Base-by-base conservation (phyloP, 2,113 vertebrate genomes). In the Eulacestoma nigropectus region DNA sequence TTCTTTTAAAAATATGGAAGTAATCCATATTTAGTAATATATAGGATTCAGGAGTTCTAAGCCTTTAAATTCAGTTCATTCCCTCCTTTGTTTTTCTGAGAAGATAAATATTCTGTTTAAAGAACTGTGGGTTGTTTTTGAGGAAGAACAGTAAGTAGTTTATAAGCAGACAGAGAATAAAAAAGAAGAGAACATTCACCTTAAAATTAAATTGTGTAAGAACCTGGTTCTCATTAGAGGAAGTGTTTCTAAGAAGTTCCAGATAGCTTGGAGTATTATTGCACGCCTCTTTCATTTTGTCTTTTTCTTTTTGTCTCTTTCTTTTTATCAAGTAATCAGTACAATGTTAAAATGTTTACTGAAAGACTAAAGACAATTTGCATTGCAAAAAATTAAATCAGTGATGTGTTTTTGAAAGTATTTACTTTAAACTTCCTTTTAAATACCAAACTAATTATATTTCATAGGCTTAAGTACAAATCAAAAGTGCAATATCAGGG, bases 101-200 rank as follows among this genome's bases (percentile, higher is more conserved):
- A 44, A 92, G 76, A 55, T 29, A 72, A 90, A 83, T 53, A 86
- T 11, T 95, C 62, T 82, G 19, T 72, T 86, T 89, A 44, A 91
- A 89, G 50, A 85, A n/a, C 32, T 25, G 5, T 27, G 84, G 17
- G 55, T 65, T 94, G 32, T 73, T 96, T 90, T 50, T 94, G 60
- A 87, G 35, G 46, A 93, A 86, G 30, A 91, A 30, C 87, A 88
- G 63, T 95, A 87, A 89, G 69, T 82, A 93, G 57, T 82, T 95
- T 87, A 87, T 69, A 93, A 85, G 62, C 15, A 39, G 52, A 82
- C 30, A 74, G 75, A 93, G 49, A 79, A 91, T 89, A 79, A 89
- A 83, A 83, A 87, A 95, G 91, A 95, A 96, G 84, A 96, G 94
- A 97, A 93, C 91, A 87, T 82, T 85, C 94, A 91, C 53, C 62